These are phyloP conservation scores for Morpho helenor DNA, from an alignment of 2,888 invertebrate species.

Conservation along the genomic window DNA sequence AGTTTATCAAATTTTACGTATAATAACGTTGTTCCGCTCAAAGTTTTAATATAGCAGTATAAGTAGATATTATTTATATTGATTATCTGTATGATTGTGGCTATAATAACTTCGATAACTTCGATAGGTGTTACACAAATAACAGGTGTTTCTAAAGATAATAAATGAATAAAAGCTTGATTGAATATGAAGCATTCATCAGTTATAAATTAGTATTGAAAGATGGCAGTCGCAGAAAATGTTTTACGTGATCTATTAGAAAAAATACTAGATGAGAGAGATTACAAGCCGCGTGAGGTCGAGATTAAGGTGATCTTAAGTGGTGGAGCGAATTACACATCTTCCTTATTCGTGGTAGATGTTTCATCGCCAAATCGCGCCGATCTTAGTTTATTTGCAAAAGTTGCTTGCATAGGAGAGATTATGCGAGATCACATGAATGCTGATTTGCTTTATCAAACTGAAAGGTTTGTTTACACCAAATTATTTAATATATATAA, in stretches of 20 bases:
- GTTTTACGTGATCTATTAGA: conserved; percentile 32
- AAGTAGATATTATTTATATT: no score
- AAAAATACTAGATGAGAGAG: conserved; percentile 36
- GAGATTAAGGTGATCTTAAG: conserved; percentile 36
- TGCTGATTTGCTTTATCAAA: conserved; percentile 36
- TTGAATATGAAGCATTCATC: neutral
- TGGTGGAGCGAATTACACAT: conserved; percentile 50
- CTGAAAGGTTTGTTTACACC: conserved; percentile 44
- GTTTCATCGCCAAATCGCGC: conserved; percentile 33
- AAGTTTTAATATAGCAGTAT: no score
- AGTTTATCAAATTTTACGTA: no score
- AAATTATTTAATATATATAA: conserved; percentile 38
- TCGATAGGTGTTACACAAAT: neutral
- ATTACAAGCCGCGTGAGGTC: conserved; percentile 33
- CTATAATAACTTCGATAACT: no score
- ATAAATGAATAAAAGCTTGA: neutral
- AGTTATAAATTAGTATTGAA: neutral
- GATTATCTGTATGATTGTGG: no score
- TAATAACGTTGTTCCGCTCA: no score
- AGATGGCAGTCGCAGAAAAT: conserved; percentile 38
- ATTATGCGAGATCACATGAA: conserved; percentile 34
- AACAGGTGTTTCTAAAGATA: conserved; percentile 1
- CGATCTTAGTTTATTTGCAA: conserved; percentile 32
- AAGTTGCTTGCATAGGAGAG: conserved; percentile 42
- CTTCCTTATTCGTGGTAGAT: conserved; percentile 37